Percentiles rank a stretch among this genome's conserved stretches.
Evolutionary conservation across 64 coral and sea anemone genomes (phyloP).

Genomic region (Dendronephthya gigantea): DNA sequence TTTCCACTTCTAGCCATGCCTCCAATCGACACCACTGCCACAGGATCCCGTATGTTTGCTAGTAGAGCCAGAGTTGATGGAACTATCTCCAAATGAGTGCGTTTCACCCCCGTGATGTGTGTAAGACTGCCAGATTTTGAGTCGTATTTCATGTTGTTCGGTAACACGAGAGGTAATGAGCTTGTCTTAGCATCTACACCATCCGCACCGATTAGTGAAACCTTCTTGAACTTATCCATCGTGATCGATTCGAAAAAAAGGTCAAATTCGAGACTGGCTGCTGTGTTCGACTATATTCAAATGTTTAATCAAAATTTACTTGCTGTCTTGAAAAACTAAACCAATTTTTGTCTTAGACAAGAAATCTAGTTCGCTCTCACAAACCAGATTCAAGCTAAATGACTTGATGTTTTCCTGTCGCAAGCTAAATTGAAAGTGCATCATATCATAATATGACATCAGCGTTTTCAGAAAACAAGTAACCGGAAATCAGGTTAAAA

Average conservation of each 20-base stretch:
- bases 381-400: not conserved
- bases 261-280: too few relatives aligned
- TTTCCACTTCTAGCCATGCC: conserved; percentile 2
- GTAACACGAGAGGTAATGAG: not conserved
- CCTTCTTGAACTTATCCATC: not conserved
- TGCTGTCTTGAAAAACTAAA: too few relatives aligned
- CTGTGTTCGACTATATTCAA: too few relatives aligned
- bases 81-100: not conserved
- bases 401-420: not conserved
- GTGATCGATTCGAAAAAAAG: not conserved
- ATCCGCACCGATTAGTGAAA: not conserved
- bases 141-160: not conserved
- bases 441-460: not conserved
- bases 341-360: too few relatives aligned
- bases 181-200: not conserved
- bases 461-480: not conserved
- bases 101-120: not conserved
- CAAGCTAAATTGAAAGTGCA: not conserved
- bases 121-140: not conserved
- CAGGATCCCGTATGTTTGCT: not conserved
- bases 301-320: too few relatives aligned
- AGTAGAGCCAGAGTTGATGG: not conserved
- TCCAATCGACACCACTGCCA: not conserved
- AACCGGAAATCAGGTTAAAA: not conserved
- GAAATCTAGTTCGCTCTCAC: too few relatives aligned